A percentile compares a stretch with the other conserved stretches of the same genome.
phyloP scores from a whole-genome alignment of 1,140 invertebrate species.

The Drosophila sproati region DNA sequence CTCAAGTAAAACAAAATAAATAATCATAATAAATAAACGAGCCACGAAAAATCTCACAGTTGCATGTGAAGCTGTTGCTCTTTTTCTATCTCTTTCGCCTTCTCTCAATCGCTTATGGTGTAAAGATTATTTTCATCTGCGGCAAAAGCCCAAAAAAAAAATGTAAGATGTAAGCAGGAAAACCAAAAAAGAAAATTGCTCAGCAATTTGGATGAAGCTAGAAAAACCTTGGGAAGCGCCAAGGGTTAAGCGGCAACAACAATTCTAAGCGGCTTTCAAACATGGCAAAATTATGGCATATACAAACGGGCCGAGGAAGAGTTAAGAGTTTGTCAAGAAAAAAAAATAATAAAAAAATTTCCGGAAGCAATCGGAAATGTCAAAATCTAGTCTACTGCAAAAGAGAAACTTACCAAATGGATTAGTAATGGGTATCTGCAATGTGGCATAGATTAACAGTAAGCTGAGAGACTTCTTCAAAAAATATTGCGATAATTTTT shows the following conservation, averaged over 20 bases:
- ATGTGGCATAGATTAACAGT: too few relatives aligned
- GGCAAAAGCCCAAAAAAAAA: neutral
- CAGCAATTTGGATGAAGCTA: constrained; percentile 22
- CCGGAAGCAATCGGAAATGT: constrained; percentile 2
- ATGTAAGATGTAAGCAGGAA: constrained; percentile 7
- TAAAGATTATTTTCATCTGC: constrained; percentile 27
- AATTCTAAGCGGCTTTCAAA: constrained; percentile 4
- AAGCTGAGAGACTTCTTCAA: too few relatives aligned
- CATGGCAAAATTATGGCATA: constrained; percentile 22
- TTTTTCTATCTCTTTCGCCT: neutral
- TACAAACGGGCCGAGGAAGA: neutral
- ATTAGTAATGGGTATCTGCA: too few relatives aligned
- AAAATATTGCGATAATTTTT: too few relatives aligned
- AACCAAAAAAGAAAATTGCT: constrained; percentile 33
- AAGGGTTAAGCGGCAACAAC: constrained; percentile 13
- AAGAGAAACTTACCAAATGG: neutral
- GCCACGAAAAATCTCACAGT: constrained; percentile 76
- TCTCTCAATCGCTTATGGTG: constrained; percentile 5
- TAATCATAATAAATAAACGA: constrained; percentile 83
- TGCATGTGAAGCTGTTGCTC: constrained; percentile 61
- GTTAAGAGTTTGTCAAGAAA: neutral
- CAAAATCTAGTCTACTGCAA: neutral
- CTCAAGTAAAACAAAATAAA: constrained; percentile 75
- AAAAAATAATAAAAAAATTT: neutral
- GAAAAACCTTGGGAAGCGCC: constrained; percentile 38